Conservation (phyloP, 2,888 invertebrate species). For the Pachymerium ferrugineum region DNA sequence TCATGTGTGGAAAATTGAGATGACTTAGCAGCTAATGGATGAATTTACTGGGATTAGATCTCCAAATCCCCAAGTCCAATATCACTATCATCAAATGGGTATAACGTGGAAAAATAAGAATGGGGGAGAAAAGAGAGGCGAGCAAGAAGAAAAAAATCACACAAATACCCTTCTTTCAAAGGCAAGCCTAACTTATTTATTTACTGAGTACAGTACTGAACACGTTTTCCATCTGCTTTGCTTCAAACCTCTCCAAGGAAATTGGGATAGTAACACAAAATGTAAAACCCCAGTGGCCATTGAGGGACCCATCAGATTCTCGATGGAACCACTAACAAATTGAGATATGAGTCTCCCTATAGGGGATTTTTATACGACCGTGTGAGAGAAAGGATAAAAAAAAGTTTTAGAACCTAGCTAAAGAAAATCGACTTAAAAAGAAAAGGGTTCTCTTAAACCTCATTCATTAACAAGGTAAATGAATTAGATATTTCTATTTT, state of each 20-base stretch:
- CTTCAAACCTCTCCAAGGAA: conserved; percentile 10
- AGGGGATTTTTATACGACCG: conserved; percentile 1
- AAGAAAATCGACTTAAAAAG: neutral
- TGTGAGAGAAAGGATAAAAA: neutral
- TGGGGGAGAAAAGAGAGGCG: neutral
- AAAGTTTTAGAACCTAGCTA: neutral
- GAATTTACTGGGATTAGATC: conserved; percentile 1
- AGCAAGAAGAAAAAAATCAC: neutral
- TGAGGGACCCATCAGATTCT: conserved; percentile 13
- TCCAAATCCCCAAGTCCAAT: neutral
- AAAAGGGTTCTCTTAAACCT: neutral
- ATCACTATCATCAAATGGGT: conserved; percentile 6
- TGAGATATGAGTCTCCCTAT: neutral
- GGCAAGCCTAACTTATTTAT: neutral
- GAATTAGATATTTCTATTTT: no score
- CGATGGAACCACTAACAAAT: conserved; percentile 18
- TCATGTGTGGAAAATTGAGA: neutral
- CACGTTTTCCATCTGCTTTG: conserved; percentile 17
- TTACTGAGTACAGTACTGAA: neutral
- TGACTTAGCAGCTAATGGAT: conserved; percentile 4
- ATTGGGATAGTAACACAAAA: conserved; percentile 6
- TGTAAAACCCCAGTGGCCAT: conserved; percentile 13
- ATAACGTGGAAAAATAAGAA: neutral
- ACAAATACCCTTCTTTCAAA: neutral
- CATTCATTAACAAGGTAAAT: neutral